Evolutionary conservation across 2,797 vertebrate genomes (phyloP), one percentile per base, ranked within the genome.

Genomic region (Peromyscus melanophrys): DNA sequence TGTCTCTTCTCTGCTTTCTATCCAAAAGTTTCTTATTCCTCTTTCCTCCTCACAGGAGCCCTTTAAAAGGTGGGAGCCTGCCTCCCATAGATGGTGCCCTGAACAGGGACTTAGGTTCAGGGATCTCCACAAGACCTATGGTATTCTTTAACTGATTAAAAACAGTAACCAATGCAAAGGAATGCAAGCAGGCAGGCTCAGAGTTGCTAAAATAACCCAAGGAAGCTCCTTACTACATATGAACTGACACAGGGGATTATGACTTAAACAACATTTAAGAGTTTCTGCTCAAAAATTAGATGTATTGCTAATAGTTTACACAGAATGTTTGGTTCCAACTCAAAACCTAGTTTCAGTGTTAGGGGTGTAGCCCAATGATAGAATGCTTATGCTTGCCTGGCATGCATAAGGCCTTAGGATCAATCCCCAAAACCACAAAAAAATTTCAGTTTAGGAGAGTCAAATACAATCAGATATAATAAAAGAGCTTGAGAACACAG

Each of bases 261-360:
- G 23, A 55, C 29, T 37, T 27, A 71, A 37, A 86, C 4, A 1
- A 31, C 3, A 67, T 63, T 88, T 92, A 86, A 31, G 8, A 75
- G 91, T 87, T 92, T 88, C 55, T 95, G 75, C 14, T 95, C 25
- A 94, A 89, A 83, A 91, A 80, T 37, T 55, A 93, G 46, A 86
- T 80, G 6, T 75, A 57, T 10, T 92, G 59, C 25, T 90, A 92
- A 95, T 11, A 84, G 86, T 87, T 78, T 84, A 80, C 85, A 34
- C 49, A 96, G 31, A 55, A 90, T 80, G 14, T 65, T 93, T 31
- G 83, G 37, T 90, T 89, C 49, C 46, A 52, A 89, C 85, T 89
- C 89, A 84, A 93, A 94, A 84, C 21, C n/a, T 63, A 83, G n/a
- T 75, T 92, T 96, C 81, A 96, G n/a, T 52, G 76, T 52, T 63